Evolutionary conservation across 2,113 vertebrate genomes (phyloP).

Genomic region (Cebidichthys violaceus): DNA sequence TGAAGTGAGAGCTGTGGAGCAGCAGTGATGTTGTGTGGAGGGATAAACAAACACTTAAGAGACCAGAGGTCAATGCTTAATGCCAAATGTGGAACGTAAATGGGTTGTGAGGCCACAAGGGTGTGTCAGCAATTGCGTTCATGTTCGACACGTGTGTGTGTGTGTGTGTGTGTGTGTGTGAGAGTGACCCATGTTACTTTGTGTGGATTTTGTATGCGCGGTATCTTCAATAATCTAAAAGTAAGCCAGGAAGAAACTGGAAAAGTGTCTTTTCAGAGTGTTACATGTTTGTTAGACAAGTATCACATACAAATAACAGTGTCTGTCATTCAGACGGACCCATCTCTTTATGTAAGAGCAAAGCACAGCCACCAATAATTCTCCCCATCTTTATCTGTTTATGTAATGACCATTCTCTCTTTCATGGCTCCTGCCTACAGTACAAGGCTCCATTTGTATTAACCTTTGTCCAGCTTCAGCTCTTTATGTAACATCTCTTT

Average conservation of each 20-base stretch:
- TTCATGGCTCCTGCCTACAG: slow-evolving; percentile 67
- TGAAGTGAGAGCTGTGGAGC: slow-evolving; percentile 44
- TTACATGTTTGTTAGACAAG: slow-evolving; percentile 20
- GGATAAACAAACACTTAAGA: slow-evolving; percentile 65
- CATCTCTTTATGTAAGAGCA: slow-evolving; percentile 78
- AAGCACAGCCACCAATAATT: slow-evolving; percentile 77
- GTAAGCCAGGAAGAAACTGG: background rate
- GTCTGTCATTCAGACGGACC: slow-evolving; percentile 49
- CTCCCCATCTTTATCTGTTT: slow-evolving; percentile 79
- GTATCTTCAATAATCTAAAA: background rate
- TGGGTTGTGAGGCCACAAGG: background rate
- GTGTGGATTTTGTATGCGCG: background rate
- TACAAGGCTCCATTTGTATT: slow-evolving; percentile 79
- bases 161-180: slow-evolving; percentile 23
- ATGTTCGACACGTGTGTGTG: slow-evolving; percentile 17
- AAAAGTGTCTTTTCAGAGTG: slow-evolving; percentile 2
- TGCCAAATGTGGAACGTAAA: slow-evolving; percentile 14
- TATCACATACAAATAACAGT: slow-evolving; percentile 21
- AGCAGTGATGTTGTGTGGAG: slow-evolving; percentile 33
- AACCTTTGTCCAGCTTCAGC: slow-evolving; percentile 81
- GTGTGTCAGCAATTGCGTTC: background rate
- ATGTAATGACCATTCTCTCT: slow-evolving; percentile 79
- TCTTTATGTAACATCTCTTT: slow-evolving; percentile 81
- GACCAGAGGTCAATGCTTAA: slow-evolving; percentile 47
- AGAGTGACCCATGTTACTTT: background rate